Percentiles rank a stretch among this genome's conserved stretches.
phyloP scores from a whole-genome alignment of 2,888 invertebrate genomes.

The Rambutsinella grinnellia region DNA sequence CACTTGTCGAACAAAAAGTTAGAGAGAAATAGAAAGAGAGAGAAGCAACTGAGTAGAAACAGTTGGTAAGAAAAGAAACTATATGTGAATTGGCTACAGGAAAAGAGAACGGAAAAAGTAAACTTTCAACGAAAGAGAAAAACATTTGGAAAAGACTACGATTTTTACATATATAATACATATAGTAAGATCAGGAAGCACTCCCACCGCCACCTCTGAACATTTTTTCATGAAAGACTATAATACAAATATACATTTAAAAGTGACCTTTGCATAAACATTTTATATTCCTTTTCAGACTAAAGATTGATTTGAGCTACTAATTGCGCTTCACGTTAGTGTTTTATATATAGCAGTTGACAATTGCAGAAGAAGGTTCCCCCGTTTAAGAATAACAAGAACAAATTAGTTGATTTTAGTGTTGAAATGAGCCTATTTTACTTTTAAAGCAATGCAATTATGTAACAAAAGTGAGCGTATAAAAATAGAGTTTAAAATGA shows the following conservation, averaged over 20 bases:
- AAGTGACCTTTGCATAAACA: too few species aligned
- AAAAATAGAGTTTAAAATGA: too few species aligned
- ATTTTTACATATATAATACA: conserved; percentile 51
- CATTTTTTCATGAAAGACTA: conserved; percentile 22
- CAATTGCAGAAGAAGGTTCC: too few species aligned
- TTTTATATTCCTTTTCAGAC: too few species aligned
- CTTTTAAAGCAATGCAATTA: too few species aligned
- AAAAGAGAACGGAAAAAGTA: conserved; percentile 27
- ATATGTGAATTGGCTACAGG: conserved; percentile 40
- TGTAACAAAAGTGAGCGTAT: too few species aligned
- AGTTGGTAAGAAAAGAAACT: conserved; percentile 23
- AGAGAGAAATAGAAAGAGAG: conserved; percentile 19
- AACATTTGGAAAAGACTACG: conserved; percentile 33
- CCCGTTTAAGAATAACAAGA: too few species aligned
- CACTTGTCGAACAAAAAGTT: background rate
- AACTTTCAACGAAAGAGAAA: conserved; percentile 25
- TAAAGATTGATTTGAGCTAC: too few species aligned
- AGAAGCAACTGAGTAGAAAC: conserved; percentile 42
- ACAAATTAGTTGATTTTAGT: too few species aligned
- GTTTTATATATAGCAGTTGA: too few species aligned
- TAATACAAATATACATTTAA: conserved; percentile 18
- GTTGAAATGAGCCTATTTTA: too few species aligned
- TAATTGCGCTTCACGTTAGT: too few species aligned
- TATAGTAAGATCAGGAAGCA: conserved; percentile 57
- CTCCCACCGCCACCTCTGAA: conserved; percentile 66